phyloP scores from a whole-genome alignment of 2,113 vertebrate species.

The Sturnus vulgaris region DNA sequence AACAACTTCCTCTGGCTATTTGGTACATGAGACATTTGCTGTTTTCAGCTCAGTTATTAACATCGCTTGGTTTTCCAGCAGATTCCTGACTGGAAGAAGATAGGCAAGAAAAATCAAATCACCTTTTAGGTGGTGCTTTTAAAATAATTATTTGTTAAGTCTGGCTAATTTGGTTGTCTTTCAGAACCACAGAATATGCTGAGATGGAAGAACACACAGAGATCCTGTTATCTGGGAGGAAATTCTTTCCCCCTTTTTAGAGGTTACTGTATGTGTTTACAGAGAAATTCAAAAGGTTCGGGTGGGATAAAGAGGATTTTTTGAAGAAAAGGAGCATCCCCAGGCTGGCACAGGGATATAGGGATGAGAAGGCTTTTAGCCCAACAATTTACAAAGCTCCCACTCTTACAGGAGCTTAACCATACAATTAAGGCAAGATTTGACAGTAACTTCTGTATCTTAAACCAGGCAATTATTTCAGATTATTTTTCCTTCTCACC shows the following conservation, averaged over 20 bases:
- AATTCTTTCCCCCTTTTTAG: background rate
- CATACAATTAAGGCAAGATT: background rate
- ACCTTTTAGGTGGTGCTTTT: background rate
- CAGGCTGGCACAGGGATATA: background rate
- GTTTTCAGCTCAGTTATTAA: conserved; percentile 1
- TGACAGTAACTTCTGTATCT: background rate
- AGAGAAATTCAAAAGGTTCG: background rate
- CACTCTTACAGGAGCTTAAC: background rate
- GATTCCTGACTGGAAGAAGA: background rate
- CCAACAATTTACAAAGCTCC: background rate
- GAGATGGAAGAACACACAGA: background rate
- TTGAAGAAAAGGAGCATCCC: background rate
- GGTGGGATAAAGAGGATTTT: background rate
- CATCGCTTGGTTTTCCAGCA: background rate
- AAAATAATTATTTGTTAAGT: background rate
- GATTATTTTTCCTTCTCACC: background rate
- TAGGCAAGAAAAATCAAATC: background rate
- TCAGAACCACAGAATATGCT: background rate
- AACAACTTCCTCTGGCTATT: conserved; percentile 37
- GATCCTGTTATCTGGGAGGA: background rate
- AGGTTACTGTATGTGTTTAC: background rate
- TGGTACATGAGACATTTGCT: background rate
- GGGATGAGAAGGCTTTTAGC: background rate
- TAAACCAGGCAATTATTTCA: background rate
- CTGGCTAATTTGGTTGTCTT: background rate